Conservation (phyloP, 2,888 invertebrate genomes). For the Acanthosepion lycidas region DNA sequence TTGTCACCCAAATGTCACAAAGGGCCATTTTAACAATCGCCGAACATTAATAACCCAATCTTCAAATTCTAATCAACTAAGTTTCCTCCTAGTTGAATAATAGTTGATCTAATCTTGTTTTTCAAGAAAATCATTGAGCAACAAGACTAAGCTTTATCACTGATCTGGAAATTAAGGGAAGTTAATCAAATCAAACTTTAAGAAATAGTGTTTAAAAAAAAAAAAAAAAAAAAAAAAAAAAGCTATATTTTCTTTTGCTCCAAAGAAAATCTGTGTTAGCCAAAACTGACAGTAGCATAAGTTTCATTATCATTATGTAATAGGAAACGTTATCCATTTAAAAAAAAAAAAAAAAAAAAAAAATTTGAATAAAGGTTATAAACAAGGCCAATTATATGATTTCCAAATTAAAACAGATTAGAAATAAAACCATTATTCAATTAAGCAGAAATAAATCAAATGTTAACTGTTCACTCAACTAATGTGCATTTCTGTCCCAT, state of each 20-base stretch:
- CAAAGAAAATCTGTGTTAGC: background rate
- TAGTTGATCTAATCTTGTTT: background rate
- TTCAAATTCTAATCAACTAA: background rate
- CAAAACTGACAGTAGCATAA: background rate
- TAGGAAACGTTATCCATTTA: background rate
- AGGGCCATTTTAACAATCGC: slow-evolving; percentile 45
- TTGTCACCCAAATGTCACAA: slow-evolving; percentile 38
- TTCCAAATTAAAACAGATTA: background rate
- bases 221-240: background rate
- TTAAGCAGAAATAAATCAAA: background rate
- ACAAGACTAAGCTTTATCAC: background rate
- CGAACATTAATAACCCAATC: background rate
- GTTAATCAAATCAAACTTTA: background rate
- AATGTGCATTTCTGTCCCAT: background rate
- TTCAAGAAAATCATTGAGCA: background rate
- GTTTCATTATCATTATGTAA: background rate
- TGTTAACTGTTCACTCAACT: background rate
- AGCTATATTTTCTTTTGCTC: background rate
- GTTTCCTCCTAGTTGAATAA: background rate
- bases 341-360: too few relatives aligned
- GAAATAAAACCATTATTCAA: background rate
- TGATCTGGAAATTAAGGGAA: background rate
- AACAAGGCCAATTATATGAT: background rate
- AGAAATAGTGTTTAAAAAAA: background rate
- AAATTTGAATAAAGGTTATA: background rate